These are phyloP conservation scores for Sebastes nivosus DNA, from an alignment of 2,797 vertebrate genomes.

Conservation along the genomic window DNA sequence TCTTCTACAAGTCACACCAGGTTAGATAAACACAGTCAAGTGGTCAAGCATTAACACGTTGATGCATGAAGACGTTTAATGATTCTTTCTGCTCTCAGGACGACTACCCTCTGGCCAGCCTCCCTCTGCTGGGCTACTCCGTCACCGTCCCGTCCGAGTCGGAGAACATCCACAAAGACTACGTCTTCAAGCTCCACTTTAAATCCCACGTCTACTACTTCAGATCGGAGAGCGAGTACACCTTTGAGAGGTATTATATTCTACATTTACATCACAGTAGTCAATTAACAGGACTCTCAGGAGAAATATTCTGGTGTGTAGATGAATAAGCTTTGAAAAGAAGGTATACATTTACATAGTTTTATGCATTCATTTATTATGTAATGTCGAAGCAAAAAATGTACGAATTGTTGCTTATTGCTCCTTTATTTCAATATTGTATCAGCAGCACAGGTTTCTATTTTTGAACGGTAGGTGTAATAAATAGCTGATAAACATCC, in stretches of 20 bases:
- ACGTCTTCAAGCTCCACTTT: constrained; percentile 98
- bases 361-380: too few relatives aligned
- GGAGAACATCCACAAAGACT: constrained; percentile 97
- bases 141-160: constrained; percentile 93
- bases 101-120: constrained; percentile 95
- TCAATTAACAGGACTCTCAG: neutral
- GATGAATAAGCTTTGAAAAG: too few relatives aligned
- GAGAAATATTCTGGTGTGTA: too few relatives aligned
- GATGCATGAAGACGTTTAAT: neutral
- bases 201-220: constrained; percentile 99
- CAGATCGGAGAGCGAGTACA: constrained; percentile 96
- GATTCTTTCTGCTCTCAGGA: constrained; percentile 78
- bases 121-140: constrained; percentile 94
- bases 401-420: too few relatives aligned
- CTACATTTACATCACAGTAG: neutral
- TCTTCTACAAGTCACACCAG: constrained; percentile 99
- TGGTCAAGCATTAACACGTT: neutral
- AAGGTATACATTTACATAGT: too few relatives aligned
- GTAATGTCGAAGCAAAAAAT: too few relatives aligned
- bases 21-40: constrained; percentile 62
- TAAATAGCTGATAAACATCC: neutral
- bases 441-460: neutral
- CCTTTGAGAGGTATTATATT: constrained; percentile 87
- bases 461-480: neutral
- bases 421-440: neutral